Evolutionary conservation across 30 jellyfish, hydroid and myxozoan species (phyloP), one percentile per base, ranked within the genome.

Genomic region (Chrysaora quinquecirrha): DNA sequence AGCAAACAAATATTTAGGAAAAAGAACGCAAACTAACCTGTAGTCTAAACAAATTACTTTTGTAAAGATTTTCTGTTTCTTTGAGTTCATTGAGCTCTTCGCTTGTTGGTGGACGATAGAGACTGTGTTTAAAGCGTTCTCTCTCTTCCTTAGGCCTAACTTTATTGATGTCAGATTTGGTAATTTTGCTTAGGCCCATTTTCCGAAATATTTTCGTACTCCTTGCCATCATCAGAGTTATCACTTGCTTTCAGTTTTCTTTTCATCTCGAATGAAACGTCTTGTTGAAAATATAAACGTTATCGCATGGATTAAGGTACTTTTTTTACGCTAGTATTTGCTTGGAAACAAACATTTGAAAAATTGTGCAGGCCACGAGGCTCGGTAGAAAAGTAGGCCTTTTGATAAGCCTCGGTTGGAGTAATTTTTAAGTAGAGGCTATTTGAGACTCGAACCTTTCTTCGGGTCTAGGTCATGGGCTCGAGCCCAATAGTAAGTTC

Each of bases 91-190:
- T 84, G 48, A 90, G 16, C 48, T 90, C 98, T 25, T 90, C 98
- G 69, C 90, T 80, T 29, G 98, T 90, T 46, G 98, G 98, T 0
- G 98, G 96, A 7, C 98, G 89, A 75, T 83, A 90, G 23, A 90
- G 54, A 23, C 78, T 80, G 52, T 75, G 76, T 12, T 89, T 84
- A 10, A 71, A 78, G 20, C 87, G 77, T 32, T 89, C 91, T 49
- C 97, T 89, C 46, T 82, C 97, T 50, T 89, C 95, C 68, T 81
- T 81, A 34, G 74, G 63, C 21, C 69, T 23, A 30, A 78, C 63
- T 61, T 28, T 30, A 0, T 2, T n/a, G 18, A 43, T 63, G 12
- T 63, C 89, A 23, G 82, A 62, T 28, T 48, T 78, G 6, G 7
- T 34, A 2, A 19, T 34, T 68, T 20, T 52, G 68, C 6, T 19